Percentiles rank a stretch among this genome's conserved stretches.
phyloP scores from a whole-genome alignment of 2,113 vertebrate species.

The Poecile atricapillus region DNA sequence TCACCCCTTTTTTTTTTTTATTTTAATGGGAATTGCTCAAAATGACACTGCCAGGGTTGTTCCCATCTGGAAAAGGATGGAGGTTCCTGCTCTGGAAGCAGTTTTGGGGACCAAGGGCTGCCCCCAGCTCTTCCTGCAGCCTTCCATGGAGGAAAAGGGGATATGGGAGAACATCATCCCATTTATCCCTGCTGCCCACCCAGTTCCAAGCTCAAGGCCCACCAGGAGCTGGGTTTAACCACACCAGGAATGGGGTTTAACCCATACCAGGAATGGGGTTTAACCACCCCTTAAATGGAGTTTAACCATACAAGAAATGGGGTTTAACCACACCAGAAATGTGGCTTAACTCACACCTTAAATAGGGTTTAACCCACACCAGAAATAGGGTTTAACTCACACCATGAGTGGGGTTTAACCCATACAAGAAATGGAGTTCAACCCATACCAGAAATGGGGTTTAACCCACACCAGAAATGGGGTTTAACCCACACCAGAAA shows the following conservation, averaged over 20 bases:
- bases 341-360: background rate
- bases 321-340: background rate
- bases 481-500: fast-evolving
- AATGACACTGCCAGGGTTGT: background rate
- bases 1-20: background rate
- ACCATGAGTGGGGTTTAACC: background rate
- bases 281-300: background rate
- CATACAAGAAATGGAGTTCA: background rate
- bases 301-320: background rate
- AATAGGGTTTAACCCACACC: background rate
- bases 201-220: background rate
- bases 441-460: background rate
- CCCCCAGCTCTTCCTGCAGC: background rate
- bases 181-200: background rate
- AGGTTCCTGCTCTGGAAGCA: background rate
- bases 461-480: fast-evolving
- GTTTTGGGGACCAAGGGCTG: background rate
- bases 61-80: fast-evolving
- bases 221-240: background rate
- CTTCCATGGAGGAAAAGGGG: fast-evolving
- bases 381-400: background rate
- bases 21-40: background rate
- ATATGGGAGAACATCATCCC: background rate
- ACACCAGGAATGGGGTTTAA: background rate
- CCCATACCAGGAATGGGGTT: background rate